phyloP scores from a whole-genome alignment of 2,888 invertebrate genomes.

The Nineta flava region DNA sequence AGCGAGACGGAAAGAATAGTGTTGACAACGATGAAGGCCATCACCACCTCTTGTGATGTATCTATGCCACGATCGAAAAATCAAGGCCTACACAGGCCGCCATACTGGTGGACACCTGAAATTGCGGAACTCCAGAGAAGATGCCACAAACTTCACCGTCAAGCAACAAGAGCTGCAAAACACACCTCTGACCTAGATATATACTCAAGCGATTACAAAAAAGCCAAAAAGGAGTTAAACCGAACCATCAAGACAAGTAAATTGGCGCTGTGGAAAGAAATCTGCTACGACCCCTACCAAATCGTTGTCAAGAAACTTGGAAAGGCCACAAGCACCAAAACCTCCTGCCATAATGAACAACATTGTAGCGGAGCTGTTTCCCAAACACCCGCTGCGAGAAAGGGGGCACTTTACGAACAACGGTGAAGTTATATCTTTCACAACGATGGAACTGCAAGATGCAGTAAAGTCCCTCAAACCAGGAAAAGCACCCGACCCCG shows the following conservation, averaged over 20 bases:
- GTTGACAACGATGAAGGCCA: not conserved
- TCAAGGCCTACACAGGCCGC: not conserved
- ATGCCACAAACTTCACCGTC: not conserved
- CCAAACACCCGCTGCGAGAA: not conserved
- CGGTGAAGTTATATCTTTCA: not conserved
- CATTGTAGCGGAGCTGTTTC: not conserved
- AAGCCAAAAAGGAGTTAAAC: not conserved
- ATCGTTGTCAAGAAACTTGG: not conserved
- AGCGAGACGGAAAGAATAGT: not conserved
- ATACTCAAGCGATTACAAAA: not conserved
- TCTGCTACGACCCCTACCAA: not conserved
- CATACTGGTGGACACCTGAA: not conserved
- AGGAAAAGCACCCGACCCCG: no score
- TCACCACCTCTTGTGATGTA: not conserved
- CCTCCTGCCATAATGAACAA: not conserved
- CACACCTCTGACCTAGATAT: not conserved
- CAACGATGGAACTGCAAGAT: not conserved
- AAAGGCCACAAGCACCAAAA: not conserved
- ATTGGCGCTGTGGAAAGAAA: not conserved
- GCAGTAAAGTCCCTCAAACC: not conserved
- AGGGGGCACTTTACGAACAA: not conserved
- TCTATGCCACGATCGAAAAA: not conserved
- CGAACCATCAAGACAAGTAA: not conserved
- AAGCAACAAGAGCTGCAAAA: not conserved
- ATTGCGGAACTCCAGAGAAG: not conserved